phyloP scores from a whole-genome alignment of 2,113 vertebrate species.

The Coreoperca whiteheadi region DNA sequence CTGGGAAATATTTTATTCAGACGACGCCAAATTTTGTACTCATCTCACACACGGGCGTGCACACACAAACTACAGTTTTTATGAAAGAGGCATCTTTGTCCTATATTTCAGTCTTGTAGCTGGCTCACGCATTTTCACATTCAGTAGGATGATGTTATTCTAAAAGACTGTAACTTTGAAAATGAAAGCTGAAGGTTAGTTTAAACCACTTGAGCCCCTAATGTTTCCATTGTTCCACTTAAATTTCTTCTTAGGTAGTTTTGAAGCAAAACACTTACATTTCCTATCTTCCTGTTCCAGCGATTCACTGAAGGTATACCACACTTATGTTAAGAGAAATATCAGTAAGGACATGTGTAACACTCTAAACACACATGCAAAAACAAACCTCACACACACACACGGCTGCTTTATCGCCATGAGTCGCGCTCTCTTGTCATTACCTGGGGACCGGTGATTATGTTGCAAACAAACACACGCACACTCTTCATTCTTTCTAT shows the following conservation, averaged over 20 bases:
- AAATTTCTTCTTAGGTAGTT: constrained; percentile 42
- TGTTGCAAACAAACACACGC: constrained; percentile 50
- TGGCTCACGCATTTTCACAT: constrained; percentile 40
- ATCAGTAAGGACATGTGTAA: not conserved
- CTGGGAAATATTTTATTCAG: constrained; percentile 82
- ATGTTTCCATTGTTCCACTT: constrained; percentile 51
- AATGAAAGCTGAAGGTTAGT: constrained; percentile 60
- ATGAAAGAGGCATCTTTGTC: constrained; percentile 57
- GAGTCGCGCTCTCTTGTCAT: constrained; percentile 8
- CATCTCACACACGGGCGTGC: constrained; percentile 38
- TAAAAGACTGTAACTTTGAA: constrained; percentile 40
- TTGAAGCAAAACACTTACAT: constrained; percentile 34
- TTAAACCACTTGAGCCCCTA: constrained; percentile 48
- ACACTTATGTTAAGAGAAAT: not conserved
- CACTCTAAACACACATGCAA: constrained; percentile 30
- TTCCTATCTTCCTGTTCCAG: not conserved
- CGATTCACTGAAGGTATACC: constrained; percentile 8
- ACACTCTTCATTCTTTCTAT: constrained; percentile 28
- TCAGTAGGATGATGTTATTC: constrained; percentile 29
- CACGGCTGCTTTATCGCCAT: constrained; percentile 6
- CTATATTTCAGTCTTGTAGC: constrained; percentile 58
- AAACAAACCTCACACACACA: constrained; percentile 18
- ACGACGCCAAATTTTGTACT: constrained; percentile 67
- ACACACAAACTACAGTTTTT: constrained; percentile 59
- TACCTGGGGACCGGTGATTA: constrained; percentile 47